phyloP scores from a whole-genome alignment of 2,113 vertebrate genomes.

The Nematolebias whitei region DNA sequence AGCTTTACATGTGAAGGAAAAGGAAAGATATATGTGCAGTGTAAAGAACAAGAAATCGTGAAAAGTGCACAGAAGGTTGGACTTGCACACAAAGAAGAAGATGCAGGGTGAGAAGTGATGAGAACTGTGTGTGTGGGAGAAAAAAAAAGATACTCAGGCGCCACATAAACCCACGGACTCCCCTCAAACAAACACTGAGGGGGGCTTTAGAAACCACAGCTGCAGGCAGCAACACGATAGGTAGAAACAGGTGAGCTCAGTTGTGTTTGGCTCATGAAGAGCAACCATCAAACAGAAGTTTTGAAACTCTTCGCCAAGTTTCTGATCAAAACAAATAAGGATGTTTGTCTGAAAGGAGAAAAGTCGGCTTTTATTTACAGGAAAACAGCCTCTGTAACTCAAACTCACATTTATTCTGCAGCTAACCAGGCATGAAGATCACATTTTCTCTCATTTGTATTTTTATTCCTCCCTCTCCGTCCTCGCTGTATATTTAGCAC shows the following conservation, averaged over 20 bases:
- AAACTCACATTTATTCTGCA: slow-evolving; percentile 12
- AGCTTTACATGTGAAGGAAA: too few species aligned
- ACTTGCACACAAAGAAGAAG: slow-evolving; percentile 3
- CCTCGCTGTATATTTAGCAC: neutral
- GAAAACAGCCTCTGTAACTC: neutral
- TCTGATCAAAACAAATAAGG: neutral
- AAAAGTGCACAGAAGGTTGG: neutral
- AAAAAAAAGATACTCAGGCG: neutral
- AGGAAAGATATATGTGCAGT: too few species aligned
- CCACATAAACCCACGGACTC: neutral
- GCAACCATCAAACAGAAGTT: neutral
- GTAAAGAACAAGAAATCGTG: neutral
- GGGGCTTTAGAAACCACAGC: neutral
- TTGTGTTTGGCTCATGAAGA: too few species aligned
- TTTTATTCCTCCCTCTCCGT: slow-evolving; percentile 18
- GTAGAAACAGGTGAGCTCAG: too few species aligned
- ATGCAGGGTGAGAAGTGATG: neutral
- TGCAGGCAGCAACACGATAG: too few species aligned
- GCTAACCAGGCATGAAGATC: slow-evolving; percentile 38
- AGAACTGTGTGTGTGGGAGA: neutral
- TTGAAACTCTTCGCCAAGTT: neutral
- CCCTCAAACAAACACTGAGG: slow-evolving; percentile 15
- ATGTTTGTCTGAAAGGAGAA: neutral
- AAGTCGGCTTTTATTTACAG: neutral
- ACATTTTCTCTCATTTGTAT: slow-evolving; percentile 36